Evolutionary conservation across 2,888 invertebrate species (phyloP), one percentile per base, ranked within the genome.

Genomic region (Limnephilus marmoratus): DNA sequence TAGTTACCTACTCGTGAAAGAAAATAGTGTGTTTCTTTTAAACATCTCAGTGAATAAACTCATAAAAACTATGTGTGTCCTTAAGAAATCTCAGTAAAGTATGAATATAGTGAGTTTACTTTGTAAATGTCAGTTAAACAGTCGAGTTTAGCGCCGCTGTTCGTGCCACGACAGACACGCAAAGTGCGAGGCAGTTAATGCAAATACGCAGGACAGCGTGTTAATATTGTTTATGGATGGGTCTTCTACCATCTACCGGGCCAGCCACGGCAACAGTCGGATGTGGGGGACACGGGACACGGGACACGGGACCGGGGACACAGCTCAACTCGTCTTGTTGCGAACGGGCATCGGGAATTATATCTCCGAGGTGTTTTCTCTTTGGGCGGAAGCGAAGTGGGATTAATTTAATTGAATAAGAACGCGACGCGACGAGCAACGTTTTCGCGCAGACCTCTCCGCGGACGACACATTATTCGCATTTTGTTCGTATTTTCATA

Each of bases 191-290:
- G 91, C 90, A 31, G 91, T 90, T 89, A 91, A 91, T 91, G 91
- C 91, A 91, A 91, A 91, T 91, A 91, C 53, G 37, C 82, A n/a
- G 85, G 91, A 91, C 91, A 91, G 89, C 89, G 83, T 85, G 87
- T 68, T 24, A 90, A 90, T 85, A 85, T 90, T 91, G 91, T 91
- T 91, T 91, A 91, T 91, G 91, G 80, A 85, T 85, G 81, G 85
- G 85, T 81, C 80, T 37, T 49, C 37, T 24, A 89, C 41, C 88
- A 89, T 15, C 89, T 37, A 53, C 53, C 88, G 34, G 9, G 41
- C 81, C 81, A 12, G 53, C 18, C 53, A 5, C 53, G 18, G 53
- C 18, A 18, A 18, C 53, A 18, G 53, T 68, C 53, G 53, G 53
- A 5, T 7, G 53, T 68, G 53, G 53, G 53, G 53, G 18, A 5